These are phyloP conservation scores for Peromyscus leucopus DNA, from an alignment of 2,113 vertebrate species.

Conservation along the genomic window DNA sequence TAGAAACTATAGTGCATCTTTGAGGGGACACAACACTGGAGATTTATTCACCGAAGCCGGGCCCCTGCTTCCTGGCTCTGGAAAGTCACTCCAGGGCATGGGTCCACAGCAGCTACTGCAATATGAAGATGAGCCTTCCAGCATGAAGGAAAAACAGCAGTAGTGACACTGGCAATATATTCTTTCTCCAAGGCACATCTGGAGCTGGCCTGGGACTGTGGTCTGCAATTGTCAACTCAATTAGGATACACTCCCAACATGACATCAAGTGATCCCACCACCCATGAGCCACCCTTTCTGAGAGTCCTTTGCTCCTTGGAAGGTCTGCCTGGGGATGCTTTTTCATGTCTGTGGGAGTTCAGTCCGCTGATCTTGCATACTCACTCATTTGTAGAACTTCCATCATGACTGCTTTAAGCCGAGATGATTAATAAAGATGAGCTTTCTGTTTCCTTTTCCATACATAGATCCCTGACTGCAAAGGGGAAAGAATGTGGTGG, in stretches of 20 bases:
- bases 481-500: conserved; percentile 38
- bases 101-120: neutral
- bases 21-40: neutral
- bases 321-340: neutral
- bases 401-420: neutral
- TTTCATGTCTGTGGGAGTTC: neutral
- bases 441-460: conserved; percentile 70
- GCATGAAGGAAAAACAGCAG: neutral
- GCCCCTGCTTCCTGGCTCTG: too few species aligned
- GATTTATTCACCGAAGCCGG: accelerated
- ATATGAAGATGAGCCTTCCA: neutral
- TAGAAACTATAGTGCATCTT: neutral
- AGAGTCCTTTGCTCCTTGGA: neutral
- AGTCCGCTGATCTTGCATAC: accelerated
- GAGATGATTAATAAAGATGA: conserved; percentile 46
- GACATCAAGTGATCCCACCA: accelerated
- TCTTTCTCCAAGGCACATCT: neutral
- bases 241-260: accelerated
- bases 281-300: accelerated
- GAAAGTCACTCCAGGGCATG: neutral
- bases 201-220: too few species aligned
- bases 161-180: too few species aligned
- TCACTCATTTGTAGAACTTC: neutral
- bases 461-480: neutral
- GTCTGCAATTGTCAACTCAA: neutral